Conservation (phyloP, 2,113 vertebrate genomes). For the Pelvicachromis taeniatus region DNA sequence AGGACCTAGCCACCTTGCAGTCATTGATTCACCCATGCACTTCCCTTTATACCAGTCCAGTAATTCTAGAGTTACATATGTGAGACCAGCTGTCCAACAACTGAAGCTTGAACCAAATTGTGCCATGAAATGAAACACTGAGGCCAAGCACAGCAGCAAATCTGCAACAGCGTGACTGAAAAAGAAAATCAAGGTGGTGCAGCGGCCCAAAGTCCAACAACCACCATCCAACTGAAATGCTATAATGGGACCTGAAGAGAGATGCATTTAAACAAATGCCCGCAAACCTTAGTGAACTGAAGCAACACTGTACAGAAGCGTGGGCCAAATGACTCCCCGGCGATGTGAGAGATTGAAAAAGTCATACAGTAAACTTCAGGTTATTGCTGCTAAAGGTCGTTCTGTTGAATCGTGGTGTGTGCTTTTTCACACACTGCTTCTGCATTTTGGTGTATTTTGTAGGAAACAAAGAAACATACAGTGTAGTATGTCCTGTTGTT, state of each 20-base stretch:
- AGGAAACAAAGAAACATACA: not conserved
- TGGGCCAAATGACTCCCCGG: not conserved
- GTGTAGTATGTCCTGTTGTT: not conserved
- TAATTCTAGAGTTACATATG: not conserved
- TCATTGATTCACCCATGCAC: not conserved
- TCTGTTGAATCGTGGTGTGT: not conserved
- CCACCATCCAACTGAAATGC: no score
- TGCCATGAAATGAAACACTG: accelerated
- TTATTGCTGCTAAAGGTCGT: not conserved
- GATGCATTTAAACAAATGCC: no score
- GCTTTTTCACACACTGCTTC: not conserved
- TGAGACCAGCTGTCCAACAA: not conserved
- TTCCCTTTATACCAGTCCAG: not conserved
- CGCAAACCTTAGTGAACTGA: no score
- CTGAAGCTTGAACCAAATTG: not conserved
- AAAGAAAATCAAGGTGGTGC: not conserved
- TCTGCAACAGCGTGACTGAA: not conserved
- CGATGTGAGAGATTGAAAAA: not conserved
- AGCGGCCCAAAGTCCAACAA: not conserved
- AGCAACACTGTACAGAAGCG: no score
- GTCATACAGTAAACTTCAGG: not conserved
- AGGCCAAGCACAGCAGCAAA: not conserved
- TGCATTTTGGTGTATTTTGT: not conserved
- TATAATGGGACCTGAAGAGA: no score
- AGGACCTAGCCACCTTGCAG: not conserved